Percentiles rank a stretch among this genome's conserved stretches.
phyloP scores from a whole-genome alignment of 2,797 vertebrate species.

The Periparus ater region DNA sequence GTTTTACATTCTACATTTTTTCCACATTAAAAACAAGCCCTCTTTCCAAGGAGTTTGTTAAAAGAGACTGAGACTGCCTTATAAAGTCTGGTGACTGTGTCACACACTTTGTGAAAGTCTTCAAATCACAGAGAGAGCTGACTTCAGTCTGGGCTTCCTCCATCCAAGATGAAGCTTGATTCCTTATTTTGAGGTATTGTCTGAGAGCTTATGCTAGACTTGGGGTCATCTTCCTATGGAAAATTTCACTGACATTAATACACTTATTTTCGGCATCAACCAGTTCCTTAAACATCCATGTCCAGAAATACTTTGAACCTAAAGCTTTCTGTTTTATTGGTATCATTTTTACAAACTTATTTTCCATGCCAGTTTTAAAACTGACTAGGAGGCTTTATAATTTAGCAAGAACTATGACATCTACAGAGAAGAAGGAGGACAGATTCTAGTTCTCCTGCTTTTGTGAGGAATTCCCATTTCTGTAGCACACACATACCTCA shows the following conservation, averaged over 20 bases:
- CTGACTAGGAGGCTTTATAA: neutral
- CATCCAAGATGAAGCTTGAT: neutral
- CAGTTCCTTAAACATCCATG: neutral
- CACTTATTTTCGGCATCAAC: neutral
- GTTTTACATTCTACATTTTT: constrained; percentile 53
- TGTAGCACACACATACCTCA: neutral
- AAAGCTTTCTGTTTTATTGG: neutral
- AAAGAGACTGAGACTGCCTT: neutral
- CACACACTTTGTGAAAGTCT: neutral
- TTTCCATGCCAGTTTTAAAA: neutral
- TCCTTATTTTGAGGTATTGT: neutral
- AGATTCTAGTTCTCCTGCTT: neutral
- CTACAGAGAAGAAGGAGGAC: neutral
- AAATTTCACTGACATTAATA: neutral
- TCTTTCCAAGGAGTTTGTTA: constrained; percentile 34
- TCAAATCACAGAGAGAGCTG: neutral
- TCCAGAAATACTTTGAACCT: neutral
- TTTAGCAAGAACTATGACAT: neutral
- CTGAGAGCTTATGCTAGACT: neutral
- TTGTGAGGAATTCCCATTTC: neutral
- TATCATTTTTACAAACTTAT: neutral
- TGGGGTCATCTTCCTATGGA: neutral
- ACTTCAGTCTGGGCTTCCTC: neutral
- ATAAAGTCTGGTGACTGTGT: neutral
- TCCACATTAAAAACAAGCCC: constrained; percentile 24